Base-by-base conservation (phyloP, 2,888 invertebrate species). In the Penaeus monodon region DNA sequence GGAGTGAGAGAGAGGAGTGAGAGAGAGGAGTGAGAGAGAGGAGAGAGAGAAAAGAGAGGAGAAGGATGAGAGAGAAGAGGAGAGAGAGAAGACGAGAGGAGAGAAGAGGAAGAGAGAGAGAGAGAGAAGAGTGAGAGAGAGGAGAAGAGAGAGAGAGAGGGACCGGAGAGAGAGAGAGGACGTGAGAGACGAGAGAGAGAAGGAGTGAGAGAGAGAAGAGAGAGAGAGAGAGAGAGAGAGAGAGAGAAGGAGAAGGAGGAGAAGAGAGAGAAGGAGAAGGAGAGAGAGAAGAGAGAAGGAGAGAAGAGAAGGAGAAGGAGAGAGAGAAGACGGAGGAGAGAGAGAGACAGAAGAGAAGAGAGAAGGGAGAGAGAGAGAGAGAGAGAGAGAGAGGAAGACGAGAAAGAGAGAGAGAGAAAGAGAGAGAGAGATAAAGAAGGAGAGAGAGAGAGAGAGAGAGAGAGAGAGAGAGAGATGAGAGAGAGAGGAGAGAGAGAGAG, bases 11-110 rank as follows among this genome's bases (percentile, higher is more conserved):
- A 3, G 3, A 3, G 3, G 33, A 33, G 33, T 2, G 33, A 33
- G 33, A 33, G 3, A 3, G 33, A 33, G 33, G 3, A 3, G 3
- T 1, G 3, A 3, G 3, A 3, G 3, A 3, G 3, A 3, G 3
- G 33, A 33, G 33, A 24, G 38, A 24, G 1, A 4, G 74, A 24
- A 1, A 22, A 12, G 12, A 12, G 3, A 3, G 12, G 70, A 29
- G 14, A 29, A 3, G 1, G 70, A n/a, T 3, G 12, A 12, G 3
- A 3, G 3, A 3, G 3, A 12, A n/a, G n/a, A n/a, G 70, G 3
- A 3, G 3, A 3, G 12, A 10, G 3, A 12, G 12, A 3, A 70
- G 12, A 12, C 1, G 70, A 12, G 70, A 12, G 29, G 1, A 3
- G 6, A 2, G 12, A 1, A 14, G 70, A 24, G 14, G 2, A 6